Evolutionary conservation across 2,888 invertebrate genomes (phyloP), one percentile per base, ranked within the genome.

Genomic region (Carabus problematicus): DNA sequence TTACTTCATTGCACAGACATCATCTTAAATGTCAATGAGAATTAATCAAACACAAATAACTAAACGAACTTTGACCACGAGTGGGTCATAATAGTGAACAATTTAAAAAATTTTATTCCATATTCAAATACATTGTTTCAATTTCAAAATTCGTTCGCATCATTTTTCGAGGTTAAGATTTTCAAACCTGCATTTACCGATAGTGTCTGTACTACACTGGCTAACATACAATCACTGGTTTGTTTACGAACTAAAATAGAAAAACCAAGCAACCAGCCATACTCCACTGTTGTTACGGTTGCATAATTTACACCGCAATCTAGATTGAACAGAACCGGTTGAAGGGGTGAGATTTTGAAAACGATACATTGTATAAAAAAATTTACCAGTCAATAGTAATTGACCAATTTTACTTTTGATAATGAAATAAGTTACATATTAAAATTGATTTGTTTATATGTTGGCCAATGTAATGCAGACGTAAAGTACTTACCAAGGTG

Each of bases 401-500:
- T 29, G 6, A 29, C 29, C n/a, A n/a, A n/a, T n/a, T n/a, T n/a
- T 29, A 29, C 29, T 29, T 6, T 29, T 3, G 3, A 6, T 29
- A 29, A 29, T 29, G 6, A 29, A 29, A 29, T 29, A 29, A 29
- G n/a, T 52, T 16, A 52, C 52, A 18, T 12, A 52, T 52, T 16
- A 4, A 9, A 52, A 12, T 1, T 12, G 9, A 16, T 49, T 12
- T 52, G 19, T 14, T 12, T 14, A 9, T 9, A 52, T 52, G 16
- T 52, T 52, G 52, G 18, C 16, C 19, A 52, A 19, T 52, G 52
- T 52, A 6, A 19, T 14, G 1, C 56, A 16, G 58, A 58, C 58
- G 45, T 42, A 18, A 8, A 47, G 67, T 68, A 68, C 67, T 68
- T 68, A 68, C 60, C 52, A 64, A 39, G 59, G 8, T n/a, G 14